phyloP scores from a whole-genome alignment of 2,113 vertebrate species.

The Marmota flaviventris region DNA sequence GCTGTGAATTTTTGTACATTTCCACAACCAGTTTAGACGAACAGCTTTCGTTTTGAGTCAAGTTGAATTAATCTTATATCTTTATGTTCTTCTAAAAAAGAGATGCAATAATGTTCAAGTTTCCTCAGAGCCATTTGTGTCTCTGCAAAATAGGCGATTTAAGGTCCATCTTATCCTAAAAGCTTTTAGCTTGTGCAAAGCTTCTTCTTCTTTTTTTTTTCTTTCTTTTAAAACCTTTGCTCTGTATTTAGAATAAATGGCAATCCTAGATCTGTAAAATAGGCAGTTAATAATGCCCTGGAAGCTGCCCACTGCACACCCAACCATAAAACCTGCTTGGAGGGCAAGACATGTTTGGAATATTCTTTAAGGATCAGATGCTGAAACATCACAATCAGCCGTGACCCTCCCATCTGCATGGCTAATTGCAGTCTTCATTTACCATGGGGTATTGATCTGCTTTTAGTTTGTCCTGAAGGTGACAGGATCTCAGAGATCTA shows the following conservation, averaged over 20 bases:
- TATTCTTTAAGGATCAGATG: conserved; percentile 5
- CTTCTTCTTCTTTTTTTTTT: conserved; percentile 55
- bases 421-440: conserved; percentile 59
- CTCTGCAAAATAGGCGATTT: conserved; percentile 74
- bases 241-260: conserved; percentile 77
- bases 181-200: conserved; percentile 80
- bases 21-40: neutral
- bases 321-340: conserved; percentile 42
- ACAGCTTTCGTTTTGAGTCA: conserved; percentile 68
- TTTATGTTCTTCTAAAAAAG: conserved; percentile 58
- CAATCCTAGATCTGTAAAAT: conserved; percentile 74
- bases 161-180: conserved; percentile 63
- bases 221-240: conserved; percentile 70
- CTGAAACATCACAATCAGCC: neutral
- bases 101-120: neutral
- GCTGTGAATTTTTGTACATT: conserved; percentile 12
- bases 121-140: conserved; percentile 72
- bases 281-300: conserved; percentile 71
- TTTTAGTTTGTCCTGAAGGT: conserved; percentile 42
- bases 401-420: conserved; percentile 58
- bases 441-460: conserved; percentile 22
- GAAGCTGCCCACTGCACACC: conserved; percentile 48
- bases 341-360: neutral
- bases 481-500: too few species aligned
- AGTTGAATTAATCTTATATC: conserved; percentile 62